Conservation (phyloP, 2,797 vertebrate genomes). For the Pipistrellus pipistrellus region DNA sequence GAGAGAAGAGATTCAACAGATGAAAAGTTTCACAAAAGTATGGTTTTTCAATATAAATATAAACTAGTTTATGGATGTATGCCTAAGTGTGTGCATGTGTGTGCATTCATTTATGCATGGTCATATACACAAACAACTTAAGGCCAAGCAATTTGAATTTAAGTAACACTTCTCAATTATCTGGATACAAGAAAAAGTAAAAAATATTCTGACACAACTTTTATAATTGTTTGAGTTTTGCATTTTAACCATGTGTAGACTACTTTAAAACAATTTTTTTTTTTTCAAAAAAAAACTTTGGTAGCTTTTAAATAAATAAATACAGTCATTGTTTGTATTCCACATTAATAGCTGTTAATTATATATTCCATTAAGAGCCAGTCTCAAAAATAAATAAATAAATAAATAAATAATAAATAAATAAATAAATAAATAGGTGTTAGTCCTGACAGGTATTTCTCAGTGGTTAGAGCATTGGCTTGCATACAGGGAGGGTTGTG, state of each 20-base stretch:
- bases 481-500: no score
- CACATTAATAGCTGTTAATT: slow-evolving; percentile 41
- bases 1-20: background rate
- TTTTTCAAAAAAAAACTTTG: background rate
- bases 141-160: background rate
- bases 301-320: background rate
- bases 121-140: background rate
- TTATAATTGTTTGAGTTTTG: background rate
- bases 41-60: background rate
- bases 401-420: no score
- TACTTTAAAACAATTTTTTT: background rate
- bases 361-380: slow-evolving; percentile 51
- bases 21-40: background rate
- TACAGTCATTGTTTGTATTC: background rate
- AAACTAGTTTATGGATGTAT: background rate
- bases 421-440: no score
- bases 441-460: no score
- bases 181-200: background rate
- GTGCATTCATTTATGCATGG: background rate
- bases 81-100: background rate
- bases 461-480: no score
- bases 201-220: background rate
- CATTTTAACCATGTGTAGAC: background rate
- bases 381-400: background rate
- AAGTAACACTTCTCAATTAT: background rate